phyloP scores from a whole-genome alignment of 1,140 invertebrate species.

The Acromyrmex charruanus region DNA sequence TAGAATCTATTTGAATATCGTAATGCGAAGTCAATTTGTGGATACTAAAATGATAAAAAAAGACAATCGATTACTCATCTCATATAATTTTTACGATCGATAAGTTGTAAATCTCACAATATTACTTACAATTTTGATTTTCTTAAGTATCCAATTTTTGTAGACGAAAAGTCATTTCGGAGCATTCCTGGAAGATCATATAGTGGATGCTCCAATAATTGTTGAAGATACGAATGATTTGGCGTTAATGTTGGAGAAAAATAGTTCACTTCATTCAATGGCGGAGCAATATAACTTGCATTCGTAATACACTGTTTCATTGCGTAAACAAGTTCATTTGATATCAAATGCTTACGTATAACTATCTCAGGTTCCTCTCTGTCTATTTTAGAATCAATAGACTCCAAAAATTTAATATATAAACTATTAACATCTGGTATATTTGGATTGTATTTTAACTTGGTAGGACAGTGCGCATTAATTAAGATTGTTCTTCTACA shows the following conservation, averaged over 20 bases:
- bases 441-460: conserved; percentile 79
- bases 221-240: conserved; percentile 79
- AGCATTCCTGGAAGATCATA: conserved; percentile 78
- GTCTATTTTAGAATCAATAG: conserved; percentile 69
- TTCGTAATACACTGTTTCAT: conserved; percentile 75
- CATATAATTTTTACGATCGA: background rate
- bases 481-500: conserved; percentile 87
- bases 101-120: background rate
- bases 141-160: conserved; percentile 81
- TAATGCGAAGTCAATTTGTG: conserved; percentile 75
- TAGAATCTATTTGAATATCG: conserved; percentile 72
- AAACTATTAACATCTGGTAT: conserved; percentile 72
- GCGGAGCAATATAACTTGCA: conserved; percentile 64
- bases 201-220: conserved; percentile 75
- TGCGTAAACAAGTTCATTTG: conserved; percentile 65
- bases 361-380: conserved; percentile 59
- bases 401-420: conserved; percentile 78
- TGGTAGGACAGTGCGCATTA: conserved; percentile 87
- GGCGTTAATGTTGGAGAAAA: conserved; percentile 83
- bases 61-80: background rate
- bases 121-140: conserved; percentile 80
- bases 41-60: conserved; percentile 74
- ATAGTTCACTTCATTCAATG: conserved; percentile 60
- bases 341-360: conserved; percentile 67
- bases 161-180: conserved; percentile 76